Conservation (phyloP, 1,140 invertebrate genomes). For the Euwallacea fornicatus region DNA sequence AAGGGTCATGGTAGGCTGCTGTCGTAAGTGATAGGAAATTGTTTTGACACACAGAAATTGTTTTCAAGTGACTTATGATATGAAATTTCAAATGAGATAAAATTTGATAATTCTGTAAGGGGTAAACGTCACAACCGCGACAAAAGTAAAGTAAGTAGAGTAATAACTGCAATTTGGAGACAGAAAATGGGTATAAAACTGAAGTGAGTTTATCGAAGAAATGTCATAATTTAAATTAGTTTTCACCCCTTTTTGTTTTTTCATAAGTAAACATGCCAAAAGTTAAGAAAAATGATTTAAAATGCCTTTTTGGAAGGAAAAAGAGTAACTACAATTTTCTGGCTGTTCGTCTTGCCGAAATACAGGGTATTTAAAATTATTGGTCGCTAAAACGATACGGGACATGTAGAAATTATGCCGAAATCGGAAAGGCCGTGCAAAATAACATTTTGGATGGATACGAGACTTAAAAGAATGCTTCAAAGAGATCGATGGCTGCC, state of each 20-base stretch:
- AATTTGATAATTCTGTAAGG: neutral
- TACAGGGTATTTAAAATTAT: neutral
- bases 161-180: neutral
- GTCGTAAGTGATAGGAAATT: neutral
- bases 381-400: neutral
- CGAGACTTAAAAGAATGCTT: neutral
- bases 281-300: neutral
- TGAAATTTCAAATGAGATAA: neutral
- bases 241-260: neutral
- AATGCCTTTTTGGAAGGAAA: neutral
- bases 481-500: neutral
- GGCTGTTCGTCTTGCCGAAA: neutral
- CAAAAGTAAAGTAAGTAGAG: neutral
- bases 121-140: neutral
- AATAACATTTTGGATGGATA: neutral
- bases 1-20: neutral
- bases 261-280: neutral
- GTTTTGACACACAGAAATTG: no score
- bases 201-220: neutral
- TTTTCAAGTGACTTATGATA: no score
- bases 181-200: neutral
- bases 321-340: neutral
- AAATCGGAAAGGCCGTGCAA: neutral
- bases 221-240: neutral
- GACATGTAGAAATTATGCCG: conserved; percentile 1